Evolutionary conservation across 2,113 vertebrate genomes (phyloP).

Genomic region (Beaufortia kweichowensis): DNA sequence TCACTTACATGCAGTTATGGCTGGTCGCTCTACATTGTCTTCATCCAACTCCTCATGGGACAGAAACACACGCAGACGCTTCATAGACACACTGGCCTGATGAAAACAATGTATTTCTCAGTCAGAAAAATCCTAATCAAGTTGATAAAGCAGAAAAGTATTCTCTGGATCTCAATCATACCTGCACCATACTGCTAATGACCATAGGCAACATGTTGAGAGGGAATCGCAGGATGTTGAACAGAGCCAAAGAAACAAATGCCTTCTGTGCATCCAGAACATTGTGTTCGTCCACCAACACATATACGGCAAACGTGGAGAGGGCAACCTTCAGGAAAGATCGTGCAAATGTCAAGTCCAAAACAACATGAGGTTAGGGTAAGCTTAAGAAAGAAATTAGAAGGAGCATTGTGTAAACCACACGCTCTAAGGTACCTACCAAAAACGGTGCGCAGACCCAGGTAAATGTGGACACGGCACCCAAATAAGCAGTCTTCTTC

Average conservation of each 20-base stretch:
- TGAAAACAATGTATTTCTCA: background rate
- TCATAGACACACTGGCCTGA: slow-evolving; percentile 92
- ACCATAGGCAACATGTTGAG: slow-evolving; percentile 95
- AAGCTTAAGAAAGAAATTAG: background rate
- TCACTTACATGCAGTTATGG: slow-evolving; percentile 66
- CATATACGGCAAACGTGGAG: slow-evolving; percentile 86
- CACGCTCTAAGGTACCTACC: slow-evolving; percentile 73
- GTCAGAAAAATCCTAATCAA: slow-evolving; percentile 13
- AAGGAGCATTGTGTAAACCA: too few species aligned
- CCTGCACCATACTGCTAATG: slow-evolving; percentile 94
- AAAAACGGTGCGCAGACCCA: slow-evolving; percentile 97
- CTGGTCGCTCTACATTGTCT: slow-evolving; percentile 76
- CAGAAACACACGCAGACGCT: slow-evolving; percentile 87
- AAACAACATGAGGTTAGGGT: background rate
- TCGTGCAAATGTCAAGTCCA: background rate
- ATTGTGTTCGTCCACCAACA: slow-evolving; percentile 73
- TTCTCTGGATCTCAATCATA: slow-evolving; percentile 39
- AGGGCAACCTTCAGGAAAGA: slow-evolving; percentile 72
- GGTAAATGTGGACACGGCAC: slow-evolving; percentile 88
- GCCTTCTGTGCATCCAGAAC: slow-evolving; percentile 90
- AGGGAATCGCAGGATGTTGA: slow-evolving; percentile 95
- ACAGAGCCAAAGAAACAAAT: slow-evolving; percentile 89
- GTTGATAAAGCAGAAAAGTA: slow-evolving; percentile 76
- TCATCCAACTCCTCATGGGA: slow-evolving; percentile 92
- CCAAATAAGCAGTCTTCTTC: slow-evolving; percentile 89